These are phyloP conservation scores for Oopsacas minuta DNA, from an alignment of 37 sponge, comb jelly and placozoan species.

Conservation along the genomic window DNA sequence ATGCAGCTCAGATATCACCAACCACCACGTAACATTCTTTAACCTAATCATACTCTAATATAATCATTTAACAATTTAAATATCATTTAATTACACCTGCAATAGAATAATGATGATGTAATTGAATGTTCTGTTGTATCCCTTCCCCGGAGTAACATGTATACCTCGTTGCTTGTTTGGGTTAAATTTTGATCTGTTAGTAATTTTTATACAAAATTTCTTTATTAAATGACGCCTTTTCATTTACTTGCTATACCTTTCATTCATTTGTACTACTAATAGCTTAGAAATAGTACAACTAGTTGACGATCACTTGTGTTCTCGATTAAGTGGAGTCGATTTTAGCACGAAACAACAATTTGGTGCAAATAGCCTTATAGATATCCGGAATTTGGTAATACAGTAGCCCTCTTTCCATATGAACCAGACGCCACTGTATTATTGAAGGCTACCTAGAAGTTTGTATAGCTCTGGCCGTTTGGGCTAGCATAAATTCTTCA, in stretches of 20 bases:
- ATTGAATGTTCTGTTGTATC: slow-evolving; percentile 10
- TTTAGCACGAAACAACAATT: too few species aligned
- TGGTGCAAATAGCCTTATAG: too few species aligned
- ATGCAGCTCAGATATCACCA: not conserved
- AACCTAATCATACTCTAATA: not conserved
- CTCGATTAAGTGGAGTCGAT: too few species aligned
- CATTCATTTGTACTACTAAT: not conserved
- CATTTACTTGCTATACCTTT: not conserved
- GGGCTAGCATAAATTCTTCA: too few species aligned
- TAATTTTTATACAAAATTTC: slow-evolving; percentile 13
- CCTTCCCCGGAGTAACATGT: slow-evolving; percentile 1
- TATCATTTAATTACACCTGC: not conserved
- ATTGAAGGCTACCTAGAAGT: too few species aligned
- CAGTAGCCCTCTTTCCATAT: too few species aligned
- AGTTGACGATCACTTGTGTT: too few species aligned
- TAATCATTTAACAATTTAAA: slow-evolving; percentile 15
- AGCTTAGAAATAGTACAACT: too few species aligned
- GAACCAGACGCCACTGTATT: too few species aligned
- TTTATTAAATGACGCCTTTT: slow-evolving; percentile 18
- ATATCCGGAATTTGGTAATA: too few species aligned
- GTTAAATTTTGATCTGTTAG: slow-evolving; percentile 12
- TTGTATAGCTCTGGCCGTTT: too few species aligned
- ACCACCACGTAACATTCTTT: not conserved
- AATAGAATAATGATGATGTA: not conserved
- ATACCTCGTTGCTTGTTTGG: slow-evolving; percentile 10